Evolutionary conservation across 2,888 invertebrate genomes (phyloP), one percentile per base, ranked within the genome.

Genomic region (Tetrapedia diversipes): DNA sequence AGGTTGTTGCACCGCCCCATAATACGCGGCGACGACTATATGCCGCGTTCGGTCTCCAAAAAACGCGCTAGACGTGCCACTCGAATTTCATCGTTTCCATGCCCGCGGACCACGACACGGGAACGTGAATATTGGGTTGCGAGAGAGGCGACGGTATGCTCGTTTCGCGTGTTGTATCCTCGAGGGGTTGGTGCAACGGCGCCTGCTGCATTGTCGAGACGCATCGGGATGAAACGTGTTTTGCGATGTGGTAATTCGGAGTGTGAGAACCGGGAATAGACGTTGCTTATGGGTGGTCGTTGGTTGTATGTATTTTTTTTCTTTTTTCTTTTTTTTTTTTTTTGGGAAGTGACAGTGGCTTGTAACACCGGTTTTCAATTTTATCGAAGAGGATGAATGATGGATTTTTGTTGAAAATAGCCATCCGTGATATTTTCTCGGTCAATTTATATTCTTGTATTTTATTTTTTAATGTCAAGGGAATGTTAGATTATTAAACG

Each of bases 1-100:
- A 89, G 90, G 90, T 90, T 90, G 89, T 90, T 91, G 90, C 90
- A 87, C 90, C 85, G 87, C 79, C 79, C 79, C 71, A 61, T 81
- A 70, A 85, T 86, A 86, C 72, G 76, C 75, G 78, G 34, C 56
- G 49, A 37, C 59, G 70, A 53, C 47, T 51, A 45, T 56, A 14
- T 59, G n/a, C 27, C n/a, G 59, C 59, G 41, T 53, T 47, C 65
- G 53, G 65, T 47, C 56, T 69, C 51, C 63, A 51, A 75, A 80
- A 79, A 83, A 81, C 72, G 53, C 51, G 68, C 22, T 49, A 37
- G 68, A 65, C 73, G 60, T 45, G 49, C 45, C 56, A 37, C 54
- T 45, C 65, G 56, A 70, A 66, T 60, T 51, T 71, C 37, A 32
- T 41, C 43, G 61, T 69, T 69, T 45, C 43, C 57, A 67, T 32